phyloP scores from a whole-genome alignment of 2,113 vertebrate genomes.

The Physeter macrocephalus region DNA sequence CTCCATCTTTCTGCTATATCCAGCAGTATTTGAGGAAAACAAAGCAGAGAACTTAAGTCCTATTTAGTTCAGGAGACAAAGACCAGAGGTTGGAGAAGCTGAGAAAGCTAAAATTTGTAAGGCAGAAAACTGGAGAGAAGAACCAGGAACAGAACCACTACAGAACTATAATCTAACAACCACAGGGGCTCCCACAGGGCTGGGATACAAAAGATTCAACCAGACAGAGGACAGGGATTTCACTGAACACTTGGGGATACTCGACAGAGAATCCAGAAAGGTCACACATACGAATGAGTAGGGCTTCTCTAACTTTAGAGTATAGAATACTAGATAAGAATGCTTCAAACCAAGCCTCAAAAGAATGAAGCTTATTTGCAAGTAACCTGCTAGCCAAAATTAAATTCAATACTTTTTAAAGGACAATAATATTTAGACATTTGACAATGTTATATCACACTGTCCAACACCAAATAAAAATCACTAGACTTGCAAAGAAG shows the following conservation, averaged over 20 bases:
- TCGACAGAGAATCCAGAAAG: neutral
- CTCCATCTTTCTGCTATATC: neutral
- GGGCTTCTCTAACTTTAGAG: neutral
- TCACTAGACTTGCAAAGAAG: neutral
- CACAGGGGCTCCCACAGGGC: neutral
- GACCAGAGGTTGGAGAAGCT: neutral
- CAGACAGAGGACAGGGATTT: neutral
- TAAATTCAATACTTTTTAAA: neutral
- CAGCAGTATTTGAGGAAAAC: neutral
- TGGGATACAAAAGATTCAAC: neutral
- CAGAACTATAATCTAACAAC: neutral
- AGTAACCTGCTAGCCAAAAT: neutral
- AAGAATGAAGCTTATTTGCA: neutral
- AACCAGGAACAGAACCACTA: neutral
- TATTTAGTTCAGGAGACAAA: neutral
- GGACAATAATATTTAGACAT: neutral
- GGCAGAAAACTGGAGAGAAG: neutral
- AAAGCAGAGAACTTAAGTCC: neutral
- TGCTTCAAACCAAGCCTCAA: neutral
- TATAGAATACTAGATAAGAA: neutral
- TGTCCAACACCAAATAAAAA: neutral
- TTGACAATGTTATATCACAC: neutral
- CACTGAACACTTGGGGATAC: neutral
- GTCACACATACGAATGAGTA: neutral
- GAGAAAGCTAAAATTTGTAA: neutral